Evolutionary conservation across 2,797 vertebrate species (phyloP).

Genomic region (Protosalanx chinensis): DNA sequence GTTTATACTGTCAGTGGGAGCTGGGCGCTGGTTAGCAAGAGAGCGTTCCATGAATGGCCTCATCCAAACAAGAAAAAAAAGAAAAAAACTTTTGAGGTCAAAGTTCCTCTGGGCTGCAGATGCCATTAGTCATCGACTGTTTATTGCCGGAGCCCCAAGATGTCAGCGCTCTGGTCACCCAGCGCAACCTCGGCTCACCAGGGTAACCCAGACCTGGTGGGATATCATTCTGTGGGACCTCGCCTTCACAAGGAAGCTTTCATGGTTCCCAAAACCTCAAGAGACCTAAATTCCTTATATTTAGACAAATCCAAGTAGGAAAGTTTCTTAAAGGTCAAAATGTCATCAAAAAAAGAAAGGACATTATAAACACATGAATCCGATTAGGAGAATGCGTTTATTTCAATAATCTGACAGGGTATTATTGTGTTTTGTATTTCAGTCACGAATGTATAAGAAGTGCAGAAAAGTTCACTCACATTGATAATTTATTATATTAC

Average conservation of each 20-base stretch:
- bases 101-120: constrained; percentile 79
- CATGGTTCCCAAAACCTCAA: constrained; percentile 25
- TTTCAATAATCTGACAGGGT: background rate
- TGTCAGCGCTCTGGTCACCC: constrained; percentile 80
- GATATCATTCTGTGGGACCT: constrained; percentile 55
- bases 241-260: constrained; percentile 50
- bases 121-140: constrained; percentile 80
- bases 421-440: constrained; percentile 7
- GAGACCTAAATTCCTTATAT: constrained; percentile 7
- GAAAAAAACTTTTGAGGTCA: constrained; percentile 73
- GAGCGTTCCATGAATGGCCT: constrained; percentile 47
- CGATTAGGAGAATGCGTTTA: background rate
- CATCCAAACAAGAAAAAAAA: constrained; percentile 57
- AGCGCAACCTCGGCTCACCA: constrained; percentile 67
- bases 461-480: constrained; percentile 41
- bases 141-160: constrained; percentile 76
- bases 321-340: constrained; percentile 48
- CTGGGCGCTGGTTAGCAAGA: constrained; percentile 1
- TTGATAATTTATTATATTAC: constrained; percentile 40
- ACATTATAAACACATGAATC: background rate
- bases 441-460: constrained; percentile 21
- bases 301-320: background rate
- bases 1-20: background rate
- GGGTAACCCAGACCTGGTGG: constrained; percentile 61
- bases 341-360: constrained; percentile 27